A percentile compares a stretch with the other conserved stretches of the same genome.
phyloP scores from a whole-genome alignment of 2,797 vertebrate genomes.

The Acomys russatus region DNA sequence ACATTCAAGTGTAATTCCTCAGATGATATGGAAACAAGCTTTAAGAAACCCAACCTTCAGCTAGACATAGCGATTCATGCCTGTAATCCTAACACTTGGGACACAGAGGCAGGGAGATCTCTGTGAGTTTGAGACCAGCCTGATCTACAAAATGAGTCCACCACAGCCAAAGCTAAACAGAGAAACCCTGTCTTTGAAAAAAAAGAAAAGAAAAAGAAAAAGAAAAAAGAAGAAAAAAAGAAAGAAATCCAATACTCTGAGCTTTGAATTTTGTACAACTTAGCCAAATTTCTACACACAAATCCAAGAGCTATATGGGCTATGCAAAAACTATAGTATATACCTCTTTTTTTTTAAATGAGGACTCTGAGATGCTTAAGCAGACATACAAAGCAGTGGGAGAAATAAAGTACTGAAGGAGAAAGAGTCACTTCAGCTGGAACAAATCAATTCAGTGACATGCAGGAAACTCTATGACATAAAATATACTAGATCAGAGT shows the following conservation, averaged over 20 bases:
- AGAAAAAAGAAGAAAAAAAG: no score
- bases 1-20: constrained; percentile 10
- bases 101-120: no score
- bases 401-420: not conserved
- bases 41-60: not conserved
- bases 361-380: not conserved
- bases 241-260: not conserved
- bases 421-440: not conserved
- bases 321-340: not conserved
- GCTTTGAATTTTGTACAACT: constrained; percentile 41
- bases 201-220: no score
- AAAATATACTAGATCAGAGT: constrained; percentile 44
- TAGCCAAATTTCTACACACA: constrained; percentile 19
- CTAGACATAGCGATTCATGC: no score
- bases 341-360: not conserved
- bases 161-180: no score
- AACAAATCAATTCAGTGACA: not conserved
- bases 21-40: constrained; percentile 15
- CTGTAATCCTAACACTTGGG: no score
- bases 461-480: not conserved
- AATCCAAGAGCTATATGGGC: not conserved
- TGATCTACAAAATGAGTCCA: no score
- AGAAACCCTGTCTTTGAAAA: no score
- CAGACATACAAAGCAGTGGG: not conserved
- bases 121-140: no score